Base-by-base conservation (phyloP, 2,888 invertebrate genomes). In the Hirtodrosophila trivittata region DNA sequence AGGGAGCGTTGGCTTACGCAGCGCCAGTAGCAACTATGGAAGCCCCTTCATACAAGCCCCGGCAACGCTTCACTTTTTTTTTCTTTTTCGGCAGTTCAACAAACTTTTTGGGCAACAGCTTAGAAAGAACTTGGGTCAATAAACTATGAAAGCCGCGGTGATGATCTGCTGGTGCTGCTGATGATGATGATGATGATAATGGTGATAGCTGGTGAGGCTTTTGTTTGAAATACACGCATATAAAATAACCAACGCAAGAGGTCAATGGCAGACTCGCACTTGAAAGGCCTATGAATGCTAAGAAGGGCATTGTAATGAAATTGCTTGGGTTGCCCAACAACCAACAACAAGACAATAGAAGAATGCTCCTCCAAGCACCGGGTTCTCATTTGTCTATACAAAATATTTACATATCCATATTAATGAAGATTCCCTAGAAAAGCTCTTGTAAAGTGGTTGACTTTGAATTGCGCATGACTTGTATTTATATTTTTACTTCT, bases 71-170 rank as follows among this genome's bases (percentile, higher is more conserved):
- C 83, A 80, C 77, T 76, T 85, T 78, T 75, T 71, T 59, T 47
- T 47, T 43, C 28, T 43, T 66, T 65, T 69, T 71, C 45, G 78
- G 66, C 62, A 68, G 83, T 80, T 83, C 80, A 80, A 77, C 67
- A 72, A 81, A 82, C 82, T 83, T 75, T 73, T 68, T 65, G 52
- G 52, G 59, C 66, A 69, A 42, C 47, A 55, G 66, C 75, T 70
- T 75, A 69, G 66, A 66, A 62, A 75, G 58, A 66, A 74, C 67
- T 67, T 80, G 72, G 80, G 80, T 80, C 80, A 84, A 84, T 73
- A 80, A 84, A 84, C 84, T 80, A 64, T 58, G 66, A 59, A 57
- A 74, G 51, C 56, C 66, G 66, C 62, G 38, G 39, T 54, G 60
- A 45, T 62, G 74, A 76, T 71, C 41, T 57, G 57, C 39, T 56